phyloP scores from a whole-genome alignment of 2,888 invertebrate species.

The Nomada lathburiana region DNA sequence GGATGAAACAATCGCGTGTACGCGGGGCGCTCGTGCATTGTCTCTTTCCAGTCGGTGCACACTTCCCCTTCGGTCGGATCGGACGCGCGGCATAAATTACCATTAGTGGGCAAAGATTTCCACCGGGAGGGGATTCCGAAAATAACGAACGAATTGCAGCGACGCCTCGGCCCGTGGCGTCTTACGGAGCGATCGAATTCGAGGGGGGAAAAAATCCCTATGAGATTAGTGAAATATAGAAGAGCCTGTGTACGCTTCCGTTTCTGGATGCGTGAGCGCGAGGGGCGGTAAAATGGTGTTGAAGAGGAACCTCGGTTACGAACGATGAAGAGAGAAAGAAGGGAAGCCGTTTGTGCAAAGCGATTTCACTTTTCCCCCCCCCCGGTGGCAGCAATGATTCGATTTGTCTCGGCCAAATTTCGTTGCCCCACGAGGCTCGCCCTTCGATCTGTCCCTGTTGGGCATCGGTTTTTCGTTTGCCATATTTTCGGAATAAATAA shows the following conservation, averaged over 20 bases:
- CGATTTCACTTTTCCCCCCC: too few species aligned
- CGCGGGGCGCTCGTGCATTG: constrained; percentile 64
- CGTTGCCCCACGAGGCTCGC: constrained; percentile 2
- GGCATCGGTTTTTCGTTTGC: constrained; percentile 18
- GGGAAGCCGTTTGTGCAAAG: too few species aligned
- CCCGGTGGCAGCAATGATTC: constrained; percentile 22
- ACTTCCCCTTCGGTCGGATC: neutral
- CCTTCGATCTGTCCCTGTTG: neutral
- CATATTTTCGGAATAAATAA: neutral
- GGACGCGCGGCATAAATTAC: constrained; percentile 10
- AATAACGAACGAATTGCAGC: neutral
- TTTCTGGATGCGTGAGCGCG: too few species aligned
- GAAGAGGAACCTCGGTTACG: too few species aligned
- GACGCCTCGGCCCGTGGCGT: too few species aligned
- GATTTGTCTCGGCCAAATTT: constrained; percentile 31
- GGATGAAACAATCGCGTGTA: constrained; percentile 68
- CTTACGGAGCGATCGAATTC: too few species aligned
- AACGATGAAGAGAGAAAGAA: too few species aligned
- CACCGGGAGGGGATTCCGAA: too few species aligned
- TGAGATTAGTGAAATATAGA: too few species aligned
- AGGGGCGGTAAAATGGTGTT: too few species aligned
- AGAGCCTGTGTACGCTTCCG: too few species aligned
- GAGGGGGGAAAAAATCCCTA: too few species aligned
- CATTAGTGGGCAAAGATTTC: neutral
- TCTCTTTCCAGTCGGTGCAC: constrained; percentile 49